phyloP scores from a whole-genome alignment of 2,113 vertebrate genomes.

The Pterocles gutturalis region DNA sequence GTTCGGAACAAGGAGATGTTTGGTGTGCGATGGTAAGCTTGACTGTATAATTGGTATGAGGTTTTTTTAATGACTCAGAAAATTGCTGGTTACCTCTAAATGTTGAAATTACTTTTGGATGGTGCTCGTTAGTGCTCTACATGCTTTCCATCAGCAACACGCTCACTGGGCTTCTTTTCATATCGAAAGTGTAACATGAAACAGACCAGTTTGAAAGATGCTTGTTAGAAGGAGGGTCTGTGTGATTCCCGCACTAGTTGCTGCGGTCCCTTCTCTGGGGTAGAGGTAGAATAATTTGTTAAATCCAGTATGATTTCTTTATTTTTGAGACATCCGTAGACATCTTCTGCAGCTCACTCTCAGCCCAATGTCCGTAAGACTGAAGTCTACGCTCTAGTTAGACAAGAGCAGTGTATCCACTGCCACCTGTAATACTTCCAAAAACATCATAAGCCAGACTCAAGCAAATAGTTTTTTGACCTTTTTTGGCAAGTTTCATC shows the following conservation, averaged over 20 bases:
- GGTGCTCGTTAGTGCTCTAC: constrained; percentile 53
- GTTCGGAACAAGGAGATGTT: not conserved
- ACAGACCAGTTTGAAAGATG: not conserved
- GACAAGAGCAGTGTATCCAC: not conserved
- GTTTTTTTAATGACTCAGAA: constrained; percentile 46
- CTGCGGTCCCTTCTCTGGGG: not conserved
- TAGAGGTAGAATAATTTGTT: not conserved
- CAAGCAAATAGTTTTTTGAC: not conserved
- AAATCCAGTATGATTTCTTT: not conserved
- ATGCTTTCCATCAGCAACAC: constrained; percentile 49
- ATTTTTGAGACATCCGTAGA: not conserved
- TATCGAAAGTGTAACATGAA: not conserved
- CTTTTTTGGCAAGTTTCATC: not conserved
- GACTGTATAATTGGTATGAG: constrained; percentile 27
- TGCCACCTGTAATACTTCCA: not conserved
- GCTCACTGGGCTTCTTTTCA: not conserved
- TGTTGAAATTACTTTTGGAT: constrained; percentile 40
- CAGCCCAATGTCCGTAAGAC: not conserved
- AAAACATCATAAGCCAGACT: not conserved
- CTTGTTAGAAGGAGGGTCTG: not conserved
- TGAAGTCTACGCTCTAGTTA: not conserved
- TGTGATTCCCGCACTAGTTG: not conserved
- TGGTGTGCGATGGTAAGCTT: not conserved
- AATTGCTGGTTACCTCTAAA: constrained; percentile 46
- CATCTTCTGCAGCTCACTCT: not conserved